Conservation (phyloP, 2,797 vertebrate species). For the Phataginus tricuspis region DNA sequence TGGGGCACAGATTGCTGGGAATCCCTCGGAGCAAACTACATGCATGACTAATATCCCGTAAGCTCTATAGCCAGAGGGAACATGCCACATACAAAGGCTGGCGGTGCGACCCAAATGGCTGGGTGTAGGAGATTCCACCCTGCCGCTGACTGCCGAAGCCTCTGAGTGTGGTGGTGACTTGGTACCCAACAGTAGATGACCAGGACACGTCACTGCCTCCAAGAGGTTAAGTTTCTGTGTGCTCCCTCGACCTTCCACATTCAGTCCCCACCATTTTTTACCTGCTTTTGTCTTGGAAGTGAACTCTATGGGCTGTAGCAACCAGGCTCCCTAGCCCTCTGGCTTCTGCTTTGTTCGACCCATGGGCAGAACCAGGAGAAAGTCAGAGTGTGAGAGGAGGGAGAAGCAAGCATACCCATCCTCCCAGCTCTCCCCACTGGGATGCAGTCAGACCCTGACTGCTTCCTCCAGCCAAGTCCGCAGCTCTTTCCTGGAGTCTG, state of each 20-base stretch:
- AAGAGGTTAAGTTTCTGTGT: not conserved
- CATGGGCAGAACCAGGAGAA: not conserved
- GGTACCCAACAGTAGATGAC: not conserved
- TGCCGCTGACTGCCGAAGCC: not conserved
- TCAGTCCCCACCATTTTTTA: not conserved
- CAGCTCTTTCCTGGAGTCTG: not conserved
- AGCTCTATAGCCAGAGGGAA: not conserved
- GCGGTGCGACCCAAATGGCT: not conserved
- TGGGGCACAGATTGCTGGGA: not conserved
- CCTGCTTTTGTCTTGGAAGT: not conserved
- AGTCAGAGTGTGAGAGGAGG: not conserved
- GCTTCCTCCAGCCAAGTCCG: rapidly evolving
- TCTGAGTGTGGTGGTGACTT: too few species aligned
- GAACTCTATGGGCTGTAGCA: not conserved
- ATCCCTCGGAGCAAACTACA: too few species aligned
- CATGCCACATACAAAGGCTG: too few species aligned
- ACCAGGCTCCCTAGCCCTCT: not conserved
- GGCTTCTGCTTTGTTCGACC: not conserved
- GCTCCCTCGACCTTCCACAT: not conserved
- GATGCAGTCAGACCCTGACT: not conserved
- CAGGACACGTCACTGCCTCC: not conserved
- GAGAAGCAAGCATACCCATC: rapidly evolving
- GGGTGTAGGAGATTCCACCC: rapidly evolving
- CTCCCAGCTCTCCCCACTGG: not conserved
- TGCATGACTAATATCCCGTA: not conserved